phyloP scores from a whole-genome alignment of 1,140 invertebrate species.

The Drosophila novamexicana region DNA sequence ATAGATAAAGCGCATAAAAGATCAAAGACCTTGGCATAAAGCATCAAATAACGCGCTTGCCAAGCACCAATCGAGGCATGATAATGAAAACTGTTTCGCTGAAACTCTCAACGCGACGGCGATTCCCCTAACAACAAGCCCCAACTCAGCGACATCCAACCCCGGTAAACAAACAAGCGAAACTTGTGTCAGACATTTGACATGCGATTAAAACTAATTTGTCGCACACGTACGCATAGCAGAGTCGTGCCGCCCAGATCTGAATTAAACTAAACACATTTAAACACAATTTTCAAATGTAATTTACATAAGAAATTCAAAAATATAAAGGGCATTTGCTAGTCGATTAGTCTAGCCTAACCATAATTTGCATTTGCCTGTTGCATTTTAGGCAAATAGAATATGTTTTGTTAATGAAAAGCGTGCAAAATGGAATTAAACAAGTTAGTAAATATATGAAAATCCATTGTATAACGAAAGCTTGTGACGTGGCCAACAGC shows the following conservation, averaged over 20 bases:
- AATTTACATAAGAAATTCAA: no score
- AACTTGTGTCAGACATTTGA: conserved; percentile 62
- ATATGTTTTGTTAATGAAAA: conserved; percentile 21
- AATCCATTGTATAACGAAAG: conserved; percentile 39
- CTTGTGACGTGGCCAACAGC: not conserved
- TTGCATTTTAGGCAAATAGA: not conserved
- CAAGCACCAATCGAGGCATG: conserved; percentile 73
- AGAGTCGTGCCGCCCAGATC: not conserved
- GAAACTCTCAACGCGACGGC: not conserved
- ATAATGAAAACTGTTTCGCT: conserved; percentile 75
- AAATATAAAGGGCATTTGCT: not conserved
- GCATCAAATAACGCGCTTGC: conserved; percentile 76
- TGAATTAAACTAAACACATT: conserved; percentile 1
- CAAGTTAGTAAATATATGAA: conserved; percentile 26
- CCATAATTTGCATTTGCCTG: not conserved
- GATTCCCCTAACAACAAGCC: no score
- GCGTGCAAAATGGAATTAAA: conserved; percentile 17
- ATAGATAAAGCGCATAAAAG: conserved; percentile 80
- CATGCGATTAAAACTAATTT: conserved; percentile 69
- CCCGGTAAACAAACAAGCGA: conserved; percentile 27
- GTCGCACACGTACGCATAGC: conserved; percentile 4
- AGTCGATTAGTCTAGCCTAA: not conserved
- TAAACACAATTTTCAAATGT: not conserved
- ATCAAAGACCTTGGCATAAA: conserved; percentile 78
- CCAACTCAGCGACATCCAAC: not conserved